Conservation (phyloP, 2,113 vertebrate species). For the Ophthalmolycus amberensis region DNA sequence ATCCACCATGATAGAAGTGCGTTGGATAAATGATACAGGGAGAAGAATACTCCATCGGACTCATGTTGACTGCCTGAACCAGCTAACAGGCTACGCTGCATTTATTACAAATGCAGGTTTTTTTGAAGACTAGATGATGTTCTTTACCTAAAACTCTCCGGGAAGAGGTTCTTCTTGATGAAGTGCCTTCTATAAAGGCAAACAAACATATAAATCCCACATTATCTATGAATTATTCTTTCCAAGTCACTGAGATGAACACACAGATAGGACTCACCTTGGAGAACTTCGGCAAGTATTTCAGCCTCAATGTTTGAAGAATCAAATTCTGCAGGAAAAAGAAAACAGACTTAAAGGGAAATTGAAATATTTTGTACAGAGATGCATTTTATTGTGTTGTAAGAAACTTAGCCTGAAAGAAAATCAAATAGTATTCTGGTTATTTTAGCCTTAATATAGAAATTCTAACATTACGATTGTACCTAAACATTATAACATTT, state of each 20-base stretch:
- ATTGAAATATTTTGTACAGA: not conserved
- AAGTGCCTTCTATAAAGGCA: slow-evolving; percentile 55
- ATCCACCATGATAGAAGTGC: not conserved
- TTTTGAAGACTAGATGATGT: not conserved
- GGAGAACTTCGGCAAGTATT: no score
- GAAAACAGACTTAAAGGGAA: not conserved
- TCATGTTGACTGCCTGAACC: not conserved
- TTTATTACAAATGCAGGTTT: slow-evolving; percentile 18
- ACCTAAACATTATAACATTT: no score
- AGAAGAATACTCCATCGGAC: not conserved
- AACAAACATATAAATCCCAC: slow-evolving; percentile 51
- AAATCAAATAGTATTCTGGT: not conserved
- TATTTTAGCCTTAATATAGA: not conserved
- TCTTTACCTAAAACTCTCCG: slow-evolving; percentile 64
- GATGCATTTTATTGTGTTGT: not conserved
- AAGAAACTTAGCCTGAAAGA: not conserved
- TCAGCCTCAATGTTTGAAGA: slow-evolving; percentile 48
- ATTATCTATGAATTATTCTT: slow-evolving; percentile 1
- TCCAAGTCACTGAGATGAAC: not conserved
- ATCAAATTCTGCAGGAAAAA: slow-evolving; percentile 44
- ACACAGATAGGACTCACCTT: slow-evolving; percentile 64
- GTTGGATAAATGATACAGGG: slow-evolving; percentile 15
- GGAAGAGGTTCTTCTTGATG: slow-evolving; percentile 44
- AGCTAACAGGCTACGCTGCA: slow-evolving; percentile 10
- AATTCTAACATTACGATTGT: not conserved